Conservation (phyloP, 2,888 invertebrate genomes). For the Hydropsyche betteni region DNA sequence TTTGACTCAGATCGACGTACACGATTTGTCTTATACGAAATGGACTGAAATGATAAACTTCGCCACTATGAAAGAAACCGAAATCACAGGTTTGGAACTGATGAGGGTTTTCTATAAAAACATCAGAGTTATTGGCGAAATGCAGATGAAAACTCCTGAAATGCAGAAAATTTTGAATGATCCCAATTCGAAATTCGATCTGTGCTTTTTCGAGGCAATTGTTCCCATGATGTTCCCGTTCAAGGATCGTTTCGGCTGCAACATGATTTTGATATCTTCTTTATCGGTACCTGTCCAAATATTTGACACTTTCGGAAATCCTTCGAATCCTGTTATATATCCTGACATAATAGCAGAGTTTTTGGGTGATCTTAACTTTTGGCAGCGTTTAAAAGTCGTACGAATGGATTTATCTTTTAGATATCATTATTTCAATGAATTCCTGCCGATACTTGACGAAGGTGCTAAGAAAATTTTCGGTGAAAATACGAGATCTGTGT, state of each 20-base stretch:
- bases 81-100: neutral
- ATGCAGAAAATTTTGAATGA: conserved; percentile 54
- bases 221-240: conserved; percentile 63
- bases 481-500: conserved; percentile 56
- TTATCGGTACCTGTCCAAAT: conserved; percentile 63
- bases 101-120: neutral
- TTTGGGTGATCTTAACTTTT: conserved; percentile 58
- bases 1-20: conserved; percentile 57
- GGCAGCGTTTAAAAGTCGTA: conserved; percentile 54
- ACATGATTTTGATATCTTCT: conserved; percentile 66
- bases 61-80: conserved; percentile 29
- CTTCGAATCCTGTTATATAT: conserved; percentile 64
- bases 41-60: conserved; percentile 50
- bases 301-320: conserved; percentile 65
- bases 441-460: conserved; percentile 32
- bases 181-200: conserved; percentile 64
- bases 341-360: conserved; percentile 63
- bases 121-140: conserved; percentile 49
- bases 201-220: conserved; percentile 67
- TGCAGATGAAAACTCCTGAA: conserved; percentile 53
- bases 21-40: conserved; percentile 56
- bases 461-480: conserved; percentile 54
- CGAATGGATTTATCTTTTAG: conserved; percentile 8
- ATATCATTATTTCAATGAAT: conserved; percentile 36
- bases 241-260: conserved; percentile 65